Conservation (phyloP, 2,888 invertebrate genomes). For the Meiosimyza platycephala region DNA sequence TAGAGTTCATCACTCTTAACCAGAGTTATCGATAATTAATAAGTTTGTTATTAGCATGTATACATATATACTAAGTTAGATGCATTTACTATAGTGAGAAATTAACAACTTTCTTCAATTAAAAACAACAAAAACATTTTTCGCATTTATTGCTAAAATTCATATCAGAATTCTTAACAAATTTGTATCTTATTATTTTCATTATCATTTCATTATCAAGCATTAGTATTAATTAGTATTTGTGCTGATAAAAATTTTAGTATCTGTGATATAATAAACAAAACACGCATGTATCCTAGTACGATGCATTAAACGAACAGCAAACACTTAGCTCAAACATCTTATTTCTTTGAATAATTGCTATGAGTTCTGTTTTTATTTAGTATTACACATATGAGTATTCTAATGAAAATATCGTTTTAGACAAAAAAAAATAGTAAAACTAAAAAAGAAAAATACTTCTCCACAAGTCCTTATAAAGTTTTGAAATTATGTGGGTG, state of each 20-base stretch:
- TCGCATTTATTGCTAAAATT: background rate
- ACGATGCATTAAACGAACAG: too few species aligned
- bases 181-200: constrained; percentile 7
- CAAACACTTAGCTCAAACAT: too few species aligned
- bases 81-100: background rate
- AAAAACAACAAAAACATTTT: background rate
- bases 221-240: background rate
- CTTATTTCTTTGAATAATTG: too few species aligned
- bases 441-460: too few species aligned
- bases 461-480: background rate
- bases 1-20: background rate
- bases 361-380: too few species aligned
- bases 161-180: background rate
- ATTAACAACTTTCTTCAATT: background rate
- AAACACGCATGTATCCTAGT: background rate
- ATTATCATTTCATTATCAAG: background rate
- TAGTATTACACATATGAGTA: too few species aligned
- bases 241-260: constrained; percentile 15
- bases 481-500: too few species aligned
- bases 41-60: background rate
- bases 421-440: too few species aligned
- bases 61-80: background rate
- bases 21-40: background rate
- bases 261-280: constrained; percentile 34
- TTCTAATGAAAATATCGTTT: too few species aligned